Evolutionary conservation across 2,113 vertebrate species (phyloP), one percentile per base, ranked within the genome.

Genomic region (Peromyscus maniculatus): DNA sequence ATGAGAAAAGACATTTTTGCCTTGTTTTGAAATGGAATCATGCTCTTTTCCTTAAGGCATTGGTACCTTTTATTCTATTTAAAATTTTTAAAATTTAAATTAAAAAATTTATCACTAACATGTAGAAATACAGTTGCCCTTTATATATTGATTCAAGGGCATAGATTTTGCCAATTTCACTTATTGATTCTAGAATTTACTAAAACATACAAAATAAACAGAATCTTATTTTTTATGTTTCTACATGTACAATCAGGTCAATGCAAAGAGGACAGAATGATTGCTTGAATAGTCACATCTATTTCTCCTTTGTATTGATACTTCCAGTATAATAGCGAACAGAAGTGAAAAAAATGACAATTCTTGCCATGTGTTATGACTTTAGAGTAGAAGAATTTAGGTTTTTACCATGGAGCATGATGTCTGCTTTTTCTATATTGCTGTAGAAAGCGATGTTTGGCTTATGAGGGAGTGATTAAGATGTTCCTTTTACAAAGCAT

Each of bases 61-160:
- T 90, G 2, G 31, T 78, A 66, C 24, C 7, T 89, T 77, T 55
- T 69, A 78, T 84, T 79, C 13, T 52, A 55, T 87, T 95, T 94
- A 77, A 83, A 83, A 22, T 12, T 66, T 66, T 66, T 79, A 33
- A 77, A 78, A 86, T 64, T 77, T n/a, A 92, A 72, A 95, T 93
- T 72, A 4, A 88, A 24, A 89, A 2, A 7, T 62, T 83, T 83
- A 31, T 43, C 11, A 46, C 7, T 12, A 66, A 8, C 59, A 31
- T 3, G 12, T 91, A 74, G 39, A 90, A 90, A 52, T 15, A 49
- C 33, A 93, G 15, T 26, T 55, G 22, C 21, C 75, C 78, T 93
- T 83, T 62, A 33, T 52, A 91, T 62, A n/a, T n/a, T 77, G 17
- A 33, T 16, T 87, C 49, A 24, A 49, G 86, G 66, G 10, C 46